Conservation (phyloP, 2,113 vertebrate species). For the Leptosomus discolor region DNA sequence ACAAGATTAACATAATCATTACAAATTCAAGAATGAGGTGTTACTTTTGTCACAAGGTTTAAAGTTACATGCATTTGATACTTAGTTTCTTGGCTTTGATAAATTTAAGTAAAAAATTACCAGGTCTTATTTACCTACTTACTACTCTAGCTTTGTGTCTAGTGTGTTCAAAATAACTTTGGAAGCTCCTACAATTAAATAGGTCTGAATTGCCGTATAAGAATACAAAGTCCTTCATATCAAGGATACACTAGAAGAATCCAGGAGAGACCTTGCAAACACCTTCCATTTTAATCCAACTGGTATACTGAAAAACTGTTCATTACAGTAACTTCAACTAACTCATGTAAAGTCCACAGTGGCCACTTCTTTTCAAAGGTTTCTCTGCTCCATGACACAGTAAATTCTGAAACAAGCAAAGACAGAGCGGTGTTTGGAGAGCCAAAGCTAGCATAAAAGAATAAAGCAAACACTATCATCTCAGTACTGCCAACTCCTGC, state of each 20-base stretch:
- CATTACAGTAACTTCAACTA: not conserved
- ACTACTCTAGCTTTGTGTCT: not conserved
- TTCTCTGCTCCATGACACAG: not conserved
- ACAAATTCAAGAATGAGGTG: not conserved
- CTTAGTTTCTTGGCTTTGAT: not conserved
- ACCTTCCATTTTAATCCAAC: not conserved
- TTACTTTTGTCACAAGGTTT: not conserved
- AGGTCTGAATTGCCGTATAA: not conserved
- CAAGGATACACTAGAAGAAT: not conserved
- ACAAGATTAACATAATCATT: not conserved
- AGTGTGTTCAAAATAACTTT: not conserved
- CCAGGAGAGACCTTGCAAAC: not conserved
- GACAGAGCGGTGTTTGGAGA: not conserved
- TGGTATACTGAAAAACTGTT: not conserved
- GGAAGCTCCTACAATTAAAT: not conserved
- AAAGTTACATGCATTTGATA: not conserved
- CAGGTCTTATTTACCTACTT: not conserved
- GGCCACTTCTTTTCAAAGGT: not conserved
- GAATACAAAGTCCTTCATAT: not conserved
- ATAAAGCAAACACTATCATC: not conserved
- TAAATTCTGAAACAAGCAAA: not conserved
- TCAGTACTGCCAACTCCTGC: not conserved
- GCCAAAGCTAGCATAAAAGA: not conserved
- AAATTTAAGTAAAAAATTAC: not conserved
- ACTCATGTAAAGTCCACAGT: not conserved